phyloP scores from a whole-genome alignment of 2,888 invertebrate genomes.

The Amphipyra berbera region DNA sequence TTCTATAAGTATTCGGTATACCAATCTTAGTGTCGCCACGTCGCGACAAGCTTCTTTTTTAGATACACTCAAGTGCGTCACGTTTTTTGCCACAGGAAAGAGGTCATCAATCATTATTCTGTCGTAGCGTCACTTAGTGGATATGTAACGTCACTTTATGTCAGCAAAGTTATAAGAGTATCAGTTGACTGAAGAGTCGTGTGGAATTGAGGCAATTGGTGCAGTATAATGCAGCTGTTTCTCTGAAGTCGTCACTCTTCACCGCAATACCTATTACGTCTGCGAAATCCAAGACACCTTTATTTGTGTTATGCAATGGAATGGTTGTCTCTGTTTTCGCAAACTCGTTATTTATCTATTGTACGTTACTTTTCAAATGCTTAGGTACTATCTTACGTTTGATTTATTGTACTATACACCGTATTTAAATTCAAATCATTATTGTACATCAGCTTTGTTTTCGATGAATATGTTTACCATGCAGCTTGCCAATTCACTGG shows the following conservation, averaged over 20 bases:
- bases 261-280: neutral
- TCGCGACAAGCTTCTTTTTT: slow-evolving; percentile 8
- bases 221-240: neutral
- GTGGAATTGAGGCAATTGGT: slow-evolving; percentile 31
- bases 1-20: too few relatives aligned
- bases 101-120: slow-evolving; percentile 46
- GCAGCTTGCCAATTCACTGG: too few relatives aligned
- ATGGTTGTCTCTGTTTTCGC: neutral
- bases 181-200: slow-evolving; percentile 13
- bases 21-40: too few relatives aligned
- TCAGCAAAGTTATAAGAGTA: slow-evolving; percentile 25
- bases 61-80: slow-evolving; percentile 33
- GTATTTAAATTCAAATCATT: too few relatives aligned
- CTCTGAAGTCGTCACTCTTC: too few relatives aligned
- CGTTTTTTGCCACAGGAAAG: slow-evolving; percentile 24
- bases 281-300: neutral
- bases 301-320: neutral
- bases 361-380: too few relatives aligned
- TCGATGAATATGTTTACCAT: too few relatives aligned
- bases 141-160: slow-evolving; percentile 43
- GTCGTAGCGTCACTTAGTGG: slow-evolving; percentile 46
- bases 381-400: too few relatives aligned
- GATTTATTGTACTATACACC: too few relatives aligned
- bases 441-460: too few relatives aligned
- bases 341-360: too few relatives aligned